Percentiles rank a stretch among this genome's conserved stretches.
phyloP scores from a whole-genome alignment of 2,888 invertebrate genomes.

The Slavum lentiscoides region DNA sequence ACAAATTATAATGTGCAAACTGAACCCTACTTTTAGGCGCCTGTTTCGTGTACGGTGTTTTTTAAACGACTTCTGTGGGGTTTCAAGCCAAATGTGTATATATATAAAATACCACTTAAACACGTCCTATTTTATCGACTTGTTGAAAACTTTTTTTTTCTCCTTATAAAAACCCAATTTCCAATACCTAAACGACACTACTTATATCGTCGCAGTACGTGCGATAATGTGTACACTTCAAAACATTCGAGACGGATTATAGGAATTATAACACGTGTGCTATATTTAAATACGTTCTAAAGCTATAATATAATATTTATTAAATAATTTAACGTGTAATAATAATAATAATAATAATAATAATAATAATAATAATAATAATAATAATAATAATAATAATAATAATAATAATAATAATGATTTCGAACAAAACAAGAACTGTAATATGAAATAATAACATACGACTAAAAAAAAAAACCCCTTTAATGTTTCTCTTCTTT shows the following conservation, averaged over 20 bases:
- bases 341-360: too few relatives aligned
- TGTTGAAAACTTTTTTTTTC: too few relatives aligned
- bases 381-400: slow-evolving; percentile 32
- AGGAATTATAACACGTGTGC: not conserved
- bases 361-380: slow-evolving; percentile 35
- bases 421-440: slow-evolving; percentile 33
- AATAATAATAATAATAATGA: not conserved
- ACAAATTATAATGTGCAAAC: too few relatives aligned
- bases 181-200: not conserved
- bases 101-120: too few relatives aligned
- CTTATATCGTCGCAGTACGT: not conserved
- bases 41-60: too few relatives aligned
- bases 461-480: not conserved
- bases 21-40: too few relatives aligned
- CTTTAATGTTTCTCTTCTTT: slow-evolving; percentile 35
- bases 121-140: too few relatives aligned
- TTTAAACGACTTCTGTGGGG: not conserved
- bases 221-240: not conserved
- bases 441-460: slow-evolving; percentile 13
- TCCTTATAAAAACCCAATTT: not conserved
- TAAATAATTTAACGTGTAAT: too few relatives aligned
- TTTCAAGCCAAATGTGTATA: not conserved
- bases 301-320: too few relatives aligned
- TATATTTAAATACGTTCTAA: not conserved
- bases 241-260: not conserved